Conservation (phyloP, 2,888 invertebrate genomes). For the Mechanitis mazaeus region DNA sequence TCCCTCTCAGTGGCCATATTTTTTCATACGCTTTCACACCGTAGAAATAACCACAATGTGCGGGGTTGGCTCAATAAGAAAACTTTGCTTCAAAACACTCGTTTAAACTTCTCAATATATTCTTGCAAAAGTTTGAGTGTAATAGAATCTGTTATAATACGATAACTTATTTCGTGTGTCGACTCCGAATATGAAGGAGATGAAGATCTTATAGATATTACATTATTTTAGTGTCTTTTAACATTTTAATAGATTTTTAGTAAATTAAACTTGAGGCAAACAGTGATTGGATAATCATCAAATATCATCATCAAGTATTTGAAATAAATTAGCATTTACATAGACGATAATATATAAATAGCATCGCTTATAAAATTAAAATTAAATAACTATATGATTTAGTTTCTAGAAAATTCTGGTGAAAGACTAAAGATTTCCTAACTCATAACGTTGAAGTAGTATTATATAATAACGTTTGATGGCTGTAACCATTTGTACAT, state of each 20-base stretch:
- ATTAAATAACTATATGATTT: too few relatives aligned
- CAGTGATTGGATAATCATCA: not conserved
- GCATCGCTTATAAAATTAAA: too few relatives aligned
- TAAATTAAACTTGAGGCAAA: not conserved
- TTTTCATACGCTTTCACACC: constrained; percentile 68
- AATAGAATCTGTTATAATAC: constrained; percentile 6
- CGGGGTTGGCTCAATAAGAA: constrained; percentile 5
- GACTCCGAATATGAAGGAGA: constrained; percentile 6
- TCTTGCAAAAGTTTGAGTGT: constrained; percentile 5
- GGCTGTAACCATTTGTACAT: constrained; percentile 9
- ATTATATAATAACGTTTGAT: constrained; percentile 7
- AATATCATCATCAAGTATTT: not conserved
- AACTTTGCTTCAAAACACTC: constrained; percentile 11
- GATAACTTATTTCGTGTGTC: constrained; percentile 3
- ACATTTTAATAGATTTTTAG: not conserved
- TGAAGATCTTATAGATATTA: constrained; percentile 4
- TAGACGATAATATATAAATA: too few relatives aligned
- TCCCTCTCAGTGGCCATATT: constrained; percentile 47
- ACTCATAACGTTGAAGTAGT: not conserved
- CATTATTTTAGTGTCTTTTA: not conserved
- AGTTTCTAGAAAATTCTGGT: not conserved
- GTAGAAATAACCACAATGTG: constrained; percentile 35
- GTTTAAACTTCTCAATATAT: constrained; percentile 8
- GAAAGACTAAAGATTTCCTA: not conserved
- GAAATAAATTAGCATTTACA: too few relatives aligned